Evolutionary conservation across 2,888 invertebrate genomes (phyloP).

Genomic region (Eupithecia inturbata): DNA sequence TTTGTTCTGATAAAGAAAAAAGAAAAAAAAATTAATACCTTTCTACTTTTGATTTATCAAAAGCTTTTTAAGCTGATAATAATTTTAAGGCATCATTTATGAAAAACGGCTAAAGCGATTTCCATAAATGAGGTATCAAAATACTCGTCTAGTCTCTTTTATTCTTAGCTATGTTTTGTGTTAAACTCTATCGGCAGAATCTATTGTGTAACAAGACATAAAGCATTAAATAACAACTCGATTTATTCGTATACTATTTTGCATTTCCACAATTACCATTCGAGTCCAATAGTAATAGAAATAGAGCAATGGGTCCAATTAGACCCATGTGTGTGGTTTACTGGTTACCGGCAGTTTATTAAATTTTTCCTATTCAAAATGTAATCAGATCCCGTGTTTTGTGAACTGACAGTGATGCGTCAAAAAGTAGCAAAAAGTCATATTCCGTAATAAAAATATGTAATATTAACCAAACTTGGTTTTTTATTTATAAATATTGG

Average conservation of each 20-base stretch:
- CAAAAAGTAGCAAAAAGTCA: not conserved
- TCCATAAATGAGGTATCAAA: no score
- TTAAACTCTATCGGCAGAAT: not conserved
- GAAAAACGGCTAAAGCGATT: no score
- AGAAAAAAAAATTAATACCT: not conserved
- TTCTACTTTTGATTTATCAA: not conserved
- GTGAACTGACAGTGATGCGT: constrained; percentile 18
- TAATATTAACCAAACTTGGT: not conserved
- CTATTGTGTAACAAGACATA: not conserved
- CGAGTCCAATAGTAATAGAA: constrained; percentile 13
- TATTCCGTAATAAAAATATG: not conserved
- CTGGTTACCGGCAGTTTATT: constrained; percentile 29
- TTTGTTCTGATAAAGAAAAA: not conserved
- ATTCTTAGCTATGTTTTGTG: no score
- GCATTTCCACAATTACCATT: constrained; percentile 9
- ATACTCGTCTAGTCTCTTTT: no score
- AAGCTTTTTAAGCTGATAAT: not conserved
- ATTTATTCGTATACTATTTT: not conserved
- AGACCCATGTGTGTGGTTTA: constrained; percentile 21
- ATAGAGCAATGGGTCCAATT: constrained; percentile 21
- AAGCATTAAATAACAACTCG: not conserved
- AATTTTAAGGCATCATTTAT: no score
- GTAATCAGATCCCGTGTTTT: constrained; percentile 21
- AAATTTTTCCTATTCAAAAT: constrained; percentile 27
- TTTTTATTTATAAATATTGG: no score